Percentiles rank a stretch among this genome's conserved stretches.
Conservation (phyloP, 2,797 vertebrate genomes). For the Tachyglossus aculeatus region DNA sequence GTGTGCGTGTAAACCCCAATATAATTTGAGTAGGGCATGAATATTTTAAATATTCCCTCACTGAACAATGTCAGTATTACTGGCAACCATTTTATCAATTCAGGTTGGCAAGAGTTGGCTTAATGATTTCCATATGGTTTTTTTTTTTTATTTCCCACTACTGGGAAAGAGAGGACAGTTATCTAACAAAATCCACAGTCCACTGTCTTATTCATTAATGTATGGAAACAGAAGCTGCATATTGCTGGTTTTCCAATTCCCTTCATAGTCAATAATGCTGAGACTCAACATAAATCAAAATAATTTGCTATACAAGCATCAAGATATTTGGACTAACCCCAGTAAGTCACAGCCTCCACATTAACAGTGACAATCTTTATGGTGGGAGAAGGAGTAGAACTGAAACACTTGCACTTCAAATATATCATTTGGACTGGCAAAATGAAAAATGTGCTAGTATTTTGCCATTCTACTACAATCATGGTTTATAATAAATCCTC, state of each 20-base stretch:
- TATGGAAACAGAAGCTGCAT: constrained; percentile 18
- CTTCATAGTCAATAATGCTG: background rate
- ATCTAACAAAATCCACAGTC: background rate
- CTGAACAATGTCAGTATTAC: constrained; percentile 4
- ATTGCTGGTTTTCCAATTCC: constrained; percentile 9
- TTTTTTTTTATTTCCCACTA: background rate
- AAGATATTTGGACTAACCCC: background rate
- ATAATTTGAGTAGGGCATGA: constrained; percentile 5
- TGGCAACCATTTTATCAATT: constrained; percentile 2
- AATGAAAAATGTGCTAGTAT: constrained; percentile 41
- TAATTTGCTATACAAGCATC: background rate
- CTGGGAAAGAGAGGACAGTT: background rate
- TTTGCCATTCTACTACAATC: constrained; percentile 35
- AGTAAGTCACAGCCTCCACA: background rate
- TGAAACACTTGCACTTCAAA: constrained; percentile 13
- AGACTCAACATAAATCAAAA: constrained; percentile 16
- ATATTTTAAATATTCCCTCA: constrained; percentile 8
- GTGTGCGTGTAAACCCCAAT: constrained; percentile 4
- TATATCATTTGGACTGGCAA: constrained; percentile 43
- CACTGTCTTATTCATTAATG: background rate
- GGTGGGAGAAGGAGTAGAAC: constrained; percentile 7
- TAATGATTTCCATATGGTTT: constrained; percentile 30
- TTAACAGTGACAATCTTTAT: constrained; percentile 2
- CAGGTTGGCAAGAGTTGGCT: background rate
- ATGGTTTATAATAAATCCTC: constrained; percentile 63